Base-by-base conservation (phyloP, 2,888 invertebrate genomes). In the Cyclophora punctaria region DNA sequence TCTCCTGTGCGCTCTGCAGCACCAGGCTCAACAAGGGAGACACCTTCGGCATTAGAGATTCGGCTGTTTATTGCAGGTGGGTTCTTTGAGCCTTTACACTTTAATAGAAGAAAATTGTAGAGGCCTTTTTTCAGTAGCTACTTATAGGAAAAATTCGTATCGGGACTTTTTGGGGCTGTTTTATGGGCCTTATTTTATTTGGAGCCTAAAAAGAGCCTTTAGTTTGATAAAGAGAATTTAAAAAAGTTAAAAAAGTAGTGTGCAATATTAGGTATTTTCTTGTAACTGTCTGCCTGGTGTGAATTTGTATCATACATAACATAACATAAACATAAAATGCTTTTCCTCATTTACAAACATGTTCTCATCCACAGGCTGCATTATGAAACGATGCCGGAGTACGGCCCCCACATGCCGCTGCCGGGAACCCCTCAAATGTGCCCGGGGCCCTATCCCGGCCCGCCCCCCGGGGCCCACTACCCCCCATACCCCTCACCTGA, bases 11-110 rank as follows among this genome's bases (percentile, higher is more conserved):
- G 44, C 92, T 95, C 48, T 98, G 98, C 89, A 93, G 93, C 77
- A 91, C 94, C 41, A 93, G 95, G 3, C 90, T 98, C 54, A 95
- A 94, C 52, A 96, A 97, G 75, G 98, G 98, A 44, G 98, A 98
- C 78, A 96, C 96, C 69, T 98, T 97, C 87, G 97, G 97, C 61
- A 95, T 98, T 89, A 91, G 96, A 64, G 95, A 96, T 65, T 93
- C 95, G 51, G 92, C 95, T 61, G 94, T 98, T 47, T 94, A 96
- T 76, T 98, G 98, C 90, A 93, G 96, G 89, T 91, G 63, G 55
- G 53, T 40, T 41, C 20, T 20, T 20, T 20, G 20, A 20, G 20
- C 20, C 20, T 20, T 20, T 20, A 20, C 20, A 20, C 2, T 20
- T 20, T 20, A 20, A 20, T 20, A 20, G 20, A 20, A 20, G 20